Base-by-base conservation (phyloP, 2,113 vertebrate genomes). In the Oxyruncus cristatus region DNA sequence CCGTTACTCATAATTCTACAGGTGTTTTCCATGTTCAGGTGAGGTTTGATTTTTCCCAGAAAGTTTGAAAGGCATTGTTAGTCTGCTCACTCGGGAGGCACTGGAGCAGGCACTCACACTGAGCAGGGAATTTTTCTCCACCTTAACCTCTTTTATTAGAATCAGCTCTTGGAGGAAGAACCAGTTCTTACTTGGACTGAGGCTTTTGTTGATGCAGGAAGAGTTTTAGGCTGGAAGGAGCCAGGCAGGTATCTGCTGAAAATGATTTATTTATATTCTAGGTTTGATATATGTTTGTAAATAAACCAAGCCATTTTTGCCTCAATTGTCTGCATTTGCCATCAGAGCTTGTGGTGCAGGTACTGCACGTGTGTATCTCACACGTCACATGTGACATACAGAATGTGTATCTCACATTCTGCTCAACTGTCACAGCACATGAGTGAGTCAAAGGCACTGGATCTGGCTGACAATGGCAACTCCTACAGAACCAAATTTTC, bases 11-110 rank as follows among this genome's bases (percentile, higher is more conserved):
- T 22, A 59, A 42, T 49, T 84, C 22, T 84, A 61, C 88, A 63
- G 47, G 35, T 32, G 28, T 77, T 89, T 67, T n/a, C 30, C 1
- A 0, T 89, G 70, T 71, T 92, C 61, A 71, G 73, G 33, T 50
- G 91, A 87, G 87, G 63, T 67, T 49, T 89, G 56, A 47, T 93
- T 67, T 93, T 95, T 61, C 49, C 42, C 83, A 68, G 89, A 65
- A 93, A 76, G 58, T 67, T 8, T 72, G 72, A 70, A 66, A 71
- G 56, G 42, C 74, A 24, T 53, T 84, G 42, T 55, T 89, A 83
- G 71, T 39, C 63, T 72, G 42, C 67, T 62, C 47, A 58, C 79
- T 81, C 42, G 10, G 68, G 77, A 74, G 55, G 56, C 67, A 42
- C 63, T 70, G 50, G 28, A 86, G 75, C 46, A 86, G 39, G 65